Conservation (phyloP, 1,140 invertebrate species). For the Dreissena polymorpha region DNA sequence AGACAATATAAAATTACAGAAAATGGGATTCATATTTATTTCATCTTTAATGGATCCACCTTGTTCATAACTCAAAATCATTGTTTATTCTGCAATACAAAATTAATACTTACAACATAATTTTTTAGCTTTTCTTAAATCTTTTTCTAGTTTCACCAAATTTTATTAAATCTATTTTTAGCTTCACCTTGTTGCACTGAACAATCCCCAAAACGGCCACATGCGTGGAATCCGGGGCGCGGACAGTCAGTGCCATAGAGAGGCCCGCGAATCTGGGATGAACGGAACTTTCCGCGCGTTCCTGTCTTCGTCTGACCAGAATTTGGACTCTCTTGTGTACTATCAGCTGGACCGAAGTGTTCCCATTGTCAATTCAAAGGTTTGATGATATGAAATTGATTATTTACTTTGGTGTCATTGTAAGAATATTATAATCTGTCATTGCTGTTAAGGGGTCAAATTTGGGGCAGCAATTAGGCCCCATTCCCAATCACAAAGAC, state of each 20-base stretch:
- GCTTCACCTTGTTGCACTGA: slow-evolving; percentile 95
- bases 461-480: too few relatives aligned
- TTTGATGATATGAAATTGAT: slow-evolving; percentile 68
- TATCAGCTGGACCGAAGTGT: slow-evolving; percentile 90
- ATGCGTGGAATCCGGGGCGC: slow-evolving; percentile 93
- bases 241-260: slow-evolving; percentile 95
- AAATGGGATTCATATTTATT: too few relatives aligned
- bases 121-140: too few relatives aligned
- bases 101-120: too few relatives aligned
- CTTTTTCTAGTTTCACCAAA: too few relatives aligned
- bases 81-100: too few relatives aligned
- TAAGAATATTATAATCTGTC: too few relatives aligned
- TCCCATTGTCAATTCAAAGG: slow-evolving; percentile 94
- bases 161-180: slow-evolving; percentile 78
- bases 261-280: slow-evolving; percentile 87
- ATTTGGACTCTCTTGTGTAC: slow-evolving; percentile 94
- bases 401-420: background rate
- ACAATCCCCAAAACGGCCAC: slow-evolving; percentile 93
- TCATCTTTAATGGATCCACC: too few relatives aligned
- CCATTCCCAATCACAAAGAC: too few relatives aligned
- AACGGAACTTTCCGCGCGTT: slow-evolving; percentile 96
- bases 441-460: too few relatives aligned
- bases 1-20: too few relatives aligned
- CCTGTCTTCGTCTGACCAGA: slow-evolving; percentile 87
- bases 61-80: too few relatives aligned